Base-by-base conservation (phyloP, 2,797 vertebrate species). In the Tolypeutes matacus region DNA sequence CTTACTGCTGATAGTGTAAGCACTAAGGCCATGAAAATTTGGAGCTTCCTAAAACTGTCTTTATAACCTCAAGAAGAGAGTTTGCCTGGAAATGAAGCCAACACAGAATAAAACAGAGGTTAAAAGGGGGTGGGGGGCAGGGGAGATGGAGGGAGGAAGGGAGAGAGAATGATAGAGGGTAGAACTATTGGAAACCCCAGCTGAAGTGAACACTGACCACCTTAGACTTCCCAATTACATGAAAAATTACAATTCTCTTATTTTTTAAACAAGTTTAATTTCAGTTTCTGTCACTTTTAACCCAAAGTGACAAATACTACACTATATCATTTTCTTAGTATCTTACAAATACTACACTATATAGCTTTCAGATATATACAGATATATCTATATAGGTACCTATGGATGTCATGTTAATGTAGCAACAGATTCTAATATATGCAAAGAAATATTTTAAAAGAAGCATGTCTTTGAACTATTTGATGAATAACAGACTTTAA, bases 191-290 rank as follows among this genome's bases (percentile, higher is more conserved):
- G 14, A 46, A 34, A 46, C 1, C 29, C 36, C 29, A 18, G 58
- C 9, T 53, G 4, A 93, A 80, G 8, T 15, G 53, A 78, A 53
- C 8, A n/a, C n/a, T 49, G 56, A 58, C 27, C 21, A 78, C 14
- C 27, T 91, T 60, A 62, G 31, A 72, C 51, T 89, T 83, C 17
- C 13, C 27, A 67, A 12, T 60, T 67, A 69, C 1, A 23, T 20
- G 64, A 94, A 92, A 89, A 20, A 46, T 20, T 73, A 5, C 29
- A 64, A 27, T 80, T 78, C 8, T 84, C 46, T 91, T 90, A 4
- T 75, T 94, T 56, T 80, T 39, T 64, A 70, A 93, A 46, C 46
- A 93, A 76, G 13, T 65, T 93, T 65, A 69, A 46, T 36, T 86
- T 92, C 14, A n/a, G 34, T 69, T 77, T 7, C 34, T 72, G 5